These are phyloP conservation scores for Spatula versicolor DNA, from an alignment of 2,797 vertebrate genomes.

Conservation along the genomic window DNA sequence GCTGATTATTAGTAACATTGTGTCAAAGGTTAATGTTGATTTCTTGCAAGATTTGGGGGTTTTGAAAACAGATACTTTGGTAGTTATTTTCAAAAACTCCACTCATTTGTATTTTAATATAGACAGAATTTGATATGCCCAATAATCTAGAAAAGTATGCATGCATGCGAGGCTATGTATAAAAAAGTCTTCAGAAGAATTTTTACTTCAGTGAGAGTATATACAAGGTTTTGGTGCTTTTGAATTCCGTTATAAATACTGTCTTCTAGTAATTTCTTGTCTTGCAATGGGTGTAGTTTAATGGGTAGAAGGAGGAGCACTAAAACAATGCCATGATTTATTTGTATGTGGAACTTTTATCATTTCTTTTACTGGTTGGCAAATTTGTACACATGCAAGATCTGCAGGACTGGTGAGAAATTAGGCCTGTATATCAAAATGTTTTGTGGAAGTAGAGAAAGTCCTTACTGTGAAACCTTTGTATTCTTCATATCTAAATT, in stretches of 20 bases:
- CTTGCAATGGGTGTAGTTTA: not conserved
- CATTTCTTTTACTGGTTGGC: not conserved
- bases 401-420: not conserved
- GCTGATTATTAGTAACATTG: not conserved
- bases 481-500: constrained; percentile 62
- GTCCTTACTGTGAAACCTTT: constrained; percentile 48
- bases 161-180: rapidly evolving
- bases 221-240: not conserved
- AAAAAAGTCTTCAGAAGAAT: not conserved
- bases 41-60: not conserved
- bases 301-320: not conserved
- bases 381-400: not conserved
- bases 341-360: not conserved
- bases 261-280: not conserved
- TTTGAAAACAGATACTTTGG: not conserved
- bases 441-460: not conserved
- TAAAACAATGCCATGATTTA: not conserved
- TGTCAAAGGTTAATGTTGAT: not conserved
- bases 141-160: not conserved
- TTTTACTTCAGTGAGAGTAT: not conserved
- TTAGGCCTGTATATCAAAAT: not conserved
- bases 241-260: not conserved
- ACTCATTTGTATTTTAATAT: not conserved
- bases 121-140: not conserved
- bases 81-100: not conserved